These are phyloP conservation scores for Orchestia grillus DNA, from an alignment of 1,140 invertebrate species.

Conservation along the genomic window DNA sequence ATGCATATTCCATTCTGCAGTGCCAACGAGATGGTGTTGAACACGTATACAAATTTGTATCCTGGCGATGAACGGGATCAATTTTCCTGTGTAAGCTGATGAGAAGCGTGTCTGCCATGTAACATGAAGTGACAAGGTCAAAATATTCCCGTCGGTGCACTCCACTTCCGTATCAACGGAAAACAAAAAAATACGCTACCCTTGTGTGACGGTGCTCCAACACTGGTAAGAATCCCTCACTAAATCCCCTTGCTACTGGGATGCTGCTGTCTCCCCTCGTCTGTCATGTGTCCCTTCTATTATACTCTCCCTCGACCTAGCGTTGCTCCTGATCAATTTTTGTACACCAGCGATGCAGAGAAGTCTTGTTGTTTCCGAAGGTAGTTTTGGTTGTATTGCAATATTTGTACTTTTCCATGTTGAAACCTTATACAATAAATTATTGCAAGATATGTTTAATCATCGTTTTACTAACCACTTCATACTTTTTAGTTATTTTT, in stretches of 20 bases:
- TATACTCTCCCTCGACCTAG: constrained; percentile 30
- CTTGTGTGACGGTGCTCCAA: constrained; percentile 2
- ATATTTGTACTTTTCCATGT: constrained; percentile 75
- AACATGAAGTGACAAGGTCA: neutral
- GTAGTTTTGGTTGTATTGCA: constrained; percentile 74
- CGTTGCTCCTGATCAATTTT: constrained; percentile 65
- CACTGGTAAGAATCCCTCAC: constrained; percentile 13
- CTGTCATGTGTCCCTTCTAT: constrained; percentile 47
- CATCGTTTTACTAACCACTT: constrained; percentile 66
- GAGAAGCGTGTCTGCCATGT: neutral
- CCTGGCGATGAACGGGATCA: neutral
- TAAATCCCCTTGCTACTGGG: constrained; percentile 19
- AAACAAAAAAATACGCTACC: neutral
- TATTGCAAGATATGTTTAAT: constrained; percentile 70
- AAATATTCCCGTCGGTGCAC: neutral
- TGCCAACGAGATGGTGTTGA: neutral
- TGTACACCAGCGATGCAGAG: constrained; percentile 65
- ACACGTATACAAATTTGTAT: neutral
- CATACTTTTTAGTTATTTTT: constrained; percentile 57
- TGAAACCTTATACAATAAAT: constrained; percentile 72
- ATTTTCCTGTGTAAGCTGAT: neutral
- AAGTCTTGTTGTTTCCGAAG: constrained; percentile 70
- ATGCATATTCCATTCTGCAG: neutral
- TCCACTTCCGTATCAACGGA: neutral
- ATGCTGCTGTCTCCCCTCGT: constrained; percentile 40